These are phyloP conservation scores for Dinomys branickii DNA, from an alignment of 2,113 vertebrate genomes.

Conservation along the genomic window DNA sequence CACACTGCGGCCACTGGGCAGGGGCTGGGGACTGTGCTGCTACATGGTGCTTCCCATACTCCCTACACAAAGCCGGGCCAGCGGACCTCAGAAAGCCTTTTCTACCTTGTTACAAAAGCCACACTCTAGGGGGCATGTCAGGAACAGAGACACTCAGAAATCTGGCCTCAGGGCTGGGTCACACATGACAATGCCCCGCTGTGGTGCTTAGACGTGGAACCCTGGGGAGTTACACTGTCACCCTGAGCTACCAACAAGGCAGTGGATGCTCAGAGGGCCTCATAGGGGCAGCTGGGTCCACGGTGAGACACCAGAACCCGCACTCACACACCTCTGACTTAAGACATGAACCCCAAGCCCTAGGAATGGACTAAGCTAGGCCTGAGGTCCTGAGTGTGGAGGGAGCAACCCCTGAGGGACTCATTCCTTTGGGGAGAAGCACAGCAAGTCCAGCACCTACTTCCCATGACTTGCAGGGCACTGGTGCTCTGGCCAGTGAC, in stretches of 20 bases:
- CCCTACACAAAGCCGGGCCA: neutral
- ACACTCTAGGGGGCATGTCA: fast-evolving
- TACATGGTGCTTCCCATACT: neutral
- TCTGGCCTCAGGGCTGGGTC: neutral
- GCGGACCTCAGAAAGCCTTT: neutral
- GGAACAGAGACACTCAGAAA: neutral
- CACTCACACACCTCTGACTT: neutral
- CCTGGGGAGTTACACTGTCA: neutral
- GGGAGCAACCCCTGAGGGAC: neutral
- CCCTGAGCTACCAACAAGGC: neutral
- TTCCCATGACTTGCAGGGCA: neutral
- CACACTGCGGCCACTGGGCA: fast-evolving
- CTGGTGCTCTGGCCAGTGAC: neutral
- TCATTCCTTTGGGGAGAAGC: neutral
- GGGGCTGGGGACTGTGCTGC: neutral
- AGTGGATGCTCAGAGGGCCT: neutral
- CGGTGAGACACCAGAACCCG: neutral
- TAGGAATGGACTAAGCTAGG: neutral
- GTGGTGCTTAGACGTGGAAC: neutral
- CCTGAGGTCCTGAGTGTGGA: neutral
- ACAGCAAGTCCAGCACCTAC: fast-evolving
- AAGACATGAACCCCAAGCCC: neutral
- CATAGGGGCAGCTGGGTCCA: neutral
- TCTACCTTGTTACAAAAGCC: neutral
- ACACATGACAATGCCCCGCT: neutral